These are phyloP conservation scores for Neoitamus cyanurus DNA, from an alignment of 2,888 invertebrate genomes.

Conservation along the genomic window DNA sequence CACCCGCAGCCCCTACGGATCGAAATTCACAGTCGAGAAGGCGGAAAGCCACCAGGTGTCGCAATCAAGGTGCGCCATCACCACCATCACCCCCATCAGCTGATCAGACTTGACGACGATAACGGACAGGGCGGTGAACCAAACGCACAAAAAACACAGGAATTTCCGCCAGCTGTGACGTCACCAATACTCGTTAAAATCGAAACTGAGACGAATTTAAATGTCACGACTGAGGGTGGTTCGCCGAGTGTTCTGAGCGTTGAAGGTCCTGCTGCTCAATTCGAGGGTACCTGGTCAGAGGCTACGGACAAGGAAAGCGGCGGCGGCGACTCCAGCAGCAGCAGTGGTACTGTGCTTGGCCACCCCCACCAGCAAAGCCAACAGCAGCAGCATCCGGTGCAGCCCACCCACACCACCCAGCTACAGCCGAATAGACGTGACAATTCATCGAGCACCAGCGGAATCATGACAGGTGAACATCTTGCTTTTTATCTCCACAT, in stretches of 20 bases:
- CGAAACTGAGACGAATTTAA: conserved; percentile 56
- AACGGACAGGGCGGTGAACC: conserved; percentile 26
- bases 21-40: conserved; percentile 39
- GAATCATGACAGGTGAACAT: conserved; percentile 45
- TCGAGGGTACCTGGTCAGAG: conserved; percentile 43
- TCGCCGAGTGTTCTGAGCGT: conserved; percentile 43
- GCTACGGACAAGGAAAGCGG: conserved; percentile 8
- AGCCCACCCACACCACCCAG: neutral
- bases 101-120: conserved; percentile 16
- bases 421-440: conserved; percentile 26
- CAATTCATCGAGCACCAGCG: conserved; percentile 33
- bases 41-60: neutral
- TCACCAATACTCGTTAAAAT: conserved; percentile 65
- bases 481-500: neutral
- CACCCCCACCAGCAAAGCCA: neutral
- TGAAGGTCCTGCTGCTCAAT: conserved; percentile 51
- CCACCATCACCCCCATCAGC: neutral
- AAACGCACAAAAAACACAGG: conserved; percentile 23
- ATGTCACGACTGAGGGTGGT: neutral
- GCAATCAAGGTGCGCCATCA: neutral
- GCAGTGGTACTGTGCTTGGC: neutral
- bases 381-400: neutral
- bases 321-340: conserved; percentile 40
- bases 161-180: conserved; percentile 52
- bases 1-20: conserved; percentile 38